A percentile compares a stretch with the other conserved stretches of the same genome.
Conservation (phyloP, 1,140 invertebrate species). For the Lysiphlebus fabarum region DNA sequence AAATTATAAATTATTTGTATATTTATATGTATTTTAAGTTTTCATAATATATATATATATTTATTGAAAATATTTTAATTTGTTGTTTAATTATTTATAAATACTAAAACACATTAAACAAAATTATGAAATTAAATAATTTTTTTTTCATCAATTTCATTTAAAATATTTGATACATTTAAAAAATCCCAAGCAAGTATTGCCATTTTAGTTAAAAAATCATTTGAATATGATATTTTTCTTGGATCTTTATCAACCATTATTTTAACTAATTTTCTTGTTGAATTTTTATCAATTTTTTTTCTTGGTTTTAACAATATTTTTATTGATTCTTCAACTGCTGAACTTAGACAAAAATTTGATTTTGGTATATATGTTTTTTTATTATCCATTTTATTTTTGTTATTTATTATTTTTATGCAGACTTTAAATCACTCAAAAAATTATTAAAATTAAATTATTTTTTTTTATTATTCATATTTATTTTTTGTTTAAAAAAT, state of each 20-base stretch:
- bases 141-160: neutral
- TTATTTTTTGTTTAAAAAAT: neutral
- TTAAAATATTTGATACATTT: slow-evolving; percentile 25
- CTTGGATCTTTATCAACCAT: neutral
- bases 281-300: neutral
- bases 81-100: no score
- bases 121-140: no score
- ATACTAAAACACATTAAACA: slow-evolving; percentile 8
- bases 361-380: slow-evolving; percentile 25
- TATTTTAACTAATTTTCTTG: neutral
- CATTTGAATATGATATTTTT: slow-evolving; percentile 9
- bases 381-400: neutral
- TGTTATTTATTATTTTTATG: slow-evolving; percentile 18
- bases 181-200: slow-evolving; percentile 32
- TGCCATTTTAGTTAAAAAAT: slow-evolving; percentile 31
- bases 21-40: slow-evolving; percentile 24
- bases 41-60: slow-evolving; percentile 27
- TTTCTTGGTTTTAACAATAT: slow-evolving; percentile 25
- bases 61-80: slow-evolving; percentile 1
- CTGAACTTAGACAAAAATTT: slow-evolving; percentile 19
- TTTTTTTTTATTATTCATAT: neutral
- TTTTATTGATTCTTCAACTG: slow-evolving; percentile 26
- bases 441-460: neutral
- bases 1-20: slow-evolving; percentile 14
- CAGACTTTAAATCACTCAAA: slow-evolving; percentile 20